Conservation (phyloP, 1,140 invertebrate genomes). For the Bombyx mandarina region DNA sequence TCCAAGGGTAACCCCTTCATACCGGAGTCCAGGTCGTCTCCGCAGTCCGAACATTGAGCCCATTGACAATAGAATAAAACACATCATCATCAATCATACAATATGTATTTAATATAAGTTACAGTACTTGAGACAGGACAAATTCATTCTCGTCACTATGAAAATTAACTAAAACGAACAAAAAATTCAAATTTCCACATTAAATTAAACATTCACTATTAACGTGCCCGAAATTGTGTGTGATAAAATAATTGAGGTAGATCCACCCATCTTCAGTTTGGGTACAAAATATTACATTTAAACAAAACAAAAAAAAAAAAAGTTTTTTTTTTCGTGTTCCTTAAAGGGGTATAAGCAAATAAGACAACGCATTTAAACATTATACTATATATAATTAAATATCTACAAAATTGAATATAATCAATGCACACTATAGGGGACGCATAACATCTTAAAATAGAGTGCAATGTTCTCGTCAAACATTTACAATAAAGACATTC, state of each 20-base stretch:
- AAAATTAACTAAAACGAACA: slow-evolving; percentile 45
- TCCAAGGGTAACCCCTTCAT: too few relatives aligned
- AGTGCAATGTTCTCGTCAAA: slow-evolving; percentile 38
- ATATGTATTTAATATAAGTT: slow-evolving; percentile 71
- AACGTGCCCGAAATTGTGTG: slow-evolving; percentile 60
- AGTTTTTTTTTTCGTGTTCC: slow-evolving; percentile 34
- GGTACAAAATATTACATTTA: slow-evolving; percentile 62
- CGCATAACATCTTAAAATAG: slow-evolving; percentile 36
- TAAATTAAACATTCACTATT: slow-evolving; percentile 56
- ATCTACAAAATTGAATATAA: slow-evolving; percentile 68
- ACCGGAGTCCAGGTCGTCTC: too few relatives aligned
- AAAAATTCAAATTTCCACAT: slow-evolving; percentile 49
- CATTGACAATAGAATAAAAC: slow-evolving; percentile 39
- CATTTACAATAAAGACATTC: slow-evolving; percentile 69
- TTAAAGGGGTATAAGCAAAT: slow-evolving; percentile 50
- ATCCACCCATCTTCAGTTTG: slow-evolving; percentile 38
- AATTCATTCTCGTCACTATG: slow-evolving; percentile 44
- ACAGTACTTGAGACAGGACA: slow-evolving; percentile 69
- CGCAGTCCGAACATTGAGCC: too few relatives aligned
- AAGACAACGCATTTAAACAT: slow-evolving; percentile 60
- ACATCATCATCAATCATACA: slow-evolving; percentile 62
- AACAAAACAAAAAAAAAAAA: not conserved
- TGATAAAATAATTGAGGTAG: slow-evolving; percentile 71
- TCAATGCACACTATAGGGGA: slow-evolving; percentile 60
- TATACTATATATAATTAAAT: slow-evolving; percentile 70